Percentiles rank a stretch among this genome's conserved stretches.
Conservation (phyloP, 2,888 invertebrate genomes). For the Octonoba sinensis region DNA sequence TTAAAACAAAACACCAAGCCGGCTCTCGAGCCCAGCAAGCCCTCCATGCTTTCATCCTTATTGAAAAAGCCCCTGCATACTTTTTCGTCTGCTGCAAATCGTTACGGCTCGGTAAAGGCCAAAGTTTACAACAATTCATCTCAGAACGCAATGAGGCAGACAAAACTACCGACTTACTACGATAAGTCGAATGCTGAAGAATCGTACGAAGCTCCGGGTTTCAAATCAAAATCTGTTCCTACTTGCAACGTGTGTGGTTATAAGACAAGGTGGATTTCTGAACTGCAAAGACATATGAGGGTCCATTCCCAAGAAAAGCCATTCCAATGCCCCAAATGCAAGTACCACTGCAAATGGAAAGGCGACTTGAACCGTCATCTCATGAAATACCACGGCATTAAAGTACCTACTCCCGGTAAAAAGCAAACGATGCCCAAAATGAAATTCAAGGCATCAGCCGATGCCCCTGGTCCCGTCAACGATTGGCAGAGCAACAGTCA, state of each 20-base stretch:
- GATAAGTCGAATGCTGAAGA: slow-evolving; percentile 15
- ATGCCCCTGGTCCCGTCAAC: background rate
- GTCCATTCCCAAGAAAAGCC: slow-evolving; percentile 66
- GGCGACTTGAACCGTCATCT: slow-evolving; percentile 66
- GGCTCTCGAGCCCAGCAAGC: background rate
- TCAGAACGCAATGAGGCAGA: slow-evolving; percentile 32
- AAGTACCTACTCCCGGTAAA: slow-evolving; percentile 39
- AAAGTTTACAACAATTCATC: slow-evolving; percentile 7
- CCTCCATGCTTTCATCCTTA: slow-evolving; percentile 50
- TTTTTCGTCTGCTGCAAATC: slow-evolving; percentile 13
- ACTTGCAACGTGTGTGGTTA: slow-evolving; percentile 63
- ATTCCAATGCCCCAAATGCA: slow-evolving; percentile 65
- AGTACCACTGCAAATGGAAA: slow-evolving; percentile 66
- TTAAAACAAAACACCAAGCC: slow-evolving; percentile 38
- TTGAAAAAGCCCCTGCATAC: slow-evolving; percentile 46
- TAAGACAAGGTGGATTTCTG: slow-evolving; percentile 66
- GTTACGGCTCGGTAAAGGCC: slow-evolving; percentile 25
- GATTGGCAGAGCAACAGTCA: slow-evolving; percentile 29
- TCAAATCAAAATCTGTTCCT: slow-evolving; percentile 33
- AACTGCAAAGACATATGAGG: slow-evolving; percentile 65
- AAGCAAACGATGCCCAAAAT: slow-evolving; percentile 24
- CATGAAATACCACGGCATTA: slow-evolving; percentile 65
- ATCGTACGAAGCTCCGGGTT: background rate
- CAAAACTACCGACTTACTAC: slow-evolving; percentile 30
- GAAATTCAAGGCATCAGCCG: slow-evolving; percentile 12